These are phyloP conservation scores for Neomorphus geoffroyi DNA, from an alignment of 2,797 vertebrate genomes.

Conservation along the genomic window DNA sequence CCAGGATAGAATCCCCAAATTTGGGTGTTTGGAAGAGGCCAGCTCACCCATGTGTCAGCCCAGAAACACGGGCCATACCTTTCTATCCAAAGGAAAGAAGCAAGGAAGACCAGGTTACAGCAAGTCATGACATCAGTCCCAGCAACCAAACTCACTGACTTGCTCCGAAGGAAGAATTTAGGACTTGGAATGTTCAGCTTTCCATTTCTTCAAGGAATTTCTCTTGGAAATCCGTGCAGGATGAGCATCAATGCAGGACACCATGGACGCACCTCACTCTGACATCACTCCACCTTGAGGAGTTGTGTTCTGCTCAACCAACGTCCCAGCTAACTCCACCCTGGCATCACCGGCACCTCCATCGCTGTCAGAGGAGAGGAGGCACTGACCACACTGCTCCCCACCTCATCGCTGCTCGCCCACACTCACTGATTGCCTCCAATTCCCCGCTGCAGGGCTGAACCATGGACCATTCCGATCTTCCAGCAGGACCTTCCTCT, in stretches of 20 bases:
- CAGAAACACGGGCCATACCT: background rate
- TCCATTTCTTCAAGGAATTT: too few species aligned
- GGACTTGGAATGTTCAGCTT: too few species aligned
- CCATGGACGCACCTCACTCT: background rate
- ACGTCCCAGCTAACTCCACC: too few species aligned
- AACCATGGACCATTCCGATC: background rate
- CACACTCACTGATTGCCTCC: background rate
- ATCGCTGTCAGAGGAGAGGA: background rate
- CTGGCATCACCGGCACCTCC: background rate
- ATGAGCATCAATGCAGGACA: too few species aligned
- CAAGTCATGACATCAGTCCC: too few species aligned
- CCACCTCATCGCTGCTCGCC: rapidly evolving
- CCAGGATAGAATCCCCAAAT: too few species aligned
- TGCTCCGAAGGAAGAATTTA: too few species aligned
- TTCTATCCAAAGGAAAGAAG: background rate
- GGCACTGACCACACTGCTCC: background rate
- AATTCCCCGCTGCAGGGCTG: background rate
- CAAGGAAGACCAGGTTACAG: too few species aligned
- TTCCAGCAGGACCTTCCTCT: background rate
- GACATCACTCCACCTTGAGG: background rate
- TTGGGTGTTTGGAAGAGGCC: background rate
- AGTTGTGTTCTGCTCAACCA: rapidly evolving
- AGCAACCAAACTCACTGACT: too few species aligned
- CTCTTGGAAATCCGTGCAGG: too few species aligned
- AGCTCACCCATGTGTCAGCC: background rate